Conservation (phyloP, 2,113 vertebrate genomes). For the Condylura cristata region DNA sequence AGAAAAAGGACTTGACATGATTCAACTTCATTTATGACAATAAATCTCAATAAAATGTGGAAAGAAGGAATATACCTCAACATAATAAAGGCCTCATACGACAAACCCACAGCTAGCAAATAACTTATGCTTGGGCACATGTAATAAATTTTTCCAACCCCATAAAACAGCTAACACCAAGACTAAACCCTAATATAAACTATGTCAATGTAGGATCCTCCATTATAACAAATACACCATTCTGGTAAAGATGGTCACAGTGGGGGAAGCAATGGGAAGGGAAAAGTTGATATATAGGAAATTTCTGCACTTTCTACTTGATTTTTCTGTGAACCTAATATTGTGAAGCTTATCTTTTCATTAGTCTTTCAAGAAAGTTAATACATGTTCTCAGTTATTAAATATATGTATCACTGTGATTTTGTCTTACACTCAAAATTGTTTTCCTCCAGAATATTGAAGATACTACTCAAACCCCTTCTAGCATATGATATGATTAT, state of each 20-base stretch:
- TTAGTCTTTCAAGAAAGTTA: not conserved
- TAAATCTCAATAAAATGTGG: no score
- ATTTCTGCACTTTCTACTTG: not conserved
- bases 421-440: not conserved
- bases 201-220: no score
- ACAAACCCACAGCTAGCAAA: no score
- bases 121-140: no score
- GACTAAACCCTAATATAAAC: no score
- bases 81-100: no score
- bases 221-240: not conserved
- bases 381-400: not conserved
- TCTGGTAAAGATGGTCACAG: no score
- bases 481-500: not conserved
- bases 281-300: not conserved
- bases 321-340: not conserved
- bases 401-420: not conserved
- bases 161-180: no score
- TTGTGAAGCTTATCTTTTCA: not conserved
- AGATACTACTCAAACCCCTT: not conserved
- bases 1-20: not conserved
- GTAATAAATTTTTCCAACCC: no score
- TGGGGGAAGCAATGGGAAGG: not conserved
- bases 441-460: conserved; percentile 22
- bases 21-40: no score
- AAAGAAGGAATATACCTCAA: no score